Percentiles rank a stretch among this genome's conserved stretches.
Conservation (phyloP, 2,888 invertebrate genomes). For the Caenorhabditis uteleia region DNA sequence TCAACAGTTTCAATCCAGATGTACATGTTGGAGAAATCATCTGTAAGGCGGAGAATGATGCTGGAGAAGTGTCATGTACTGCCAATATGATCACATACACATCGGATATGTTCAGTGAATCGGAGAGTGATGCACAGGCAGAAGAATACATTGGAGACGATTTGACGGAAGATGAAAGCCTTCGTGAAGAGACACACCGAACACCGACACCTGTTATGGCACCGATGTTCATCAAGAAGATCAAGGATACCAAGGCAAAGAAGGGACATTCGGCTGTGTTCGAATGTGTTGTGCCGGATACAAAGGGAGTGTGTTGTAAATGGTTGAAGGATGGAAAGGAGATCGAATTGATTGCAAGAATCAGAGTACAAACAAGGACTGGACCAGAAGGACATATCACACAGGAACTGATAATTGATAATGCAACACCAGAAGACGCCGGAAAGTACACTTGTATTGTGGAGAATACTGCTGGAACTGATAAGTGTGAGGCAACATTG, state of each 20-base stretch:
- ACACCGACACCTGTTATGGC: slow-evolving; percentile 69
- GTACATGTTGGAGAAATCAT: slow-evolving; percentile 70
- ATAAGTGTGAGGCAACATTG: slow-evolving; percentile 64
- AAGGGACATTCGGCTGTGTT: slow-evolving; percentile 69
- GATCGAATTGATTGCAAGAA: slow-evolving; percentile 68
- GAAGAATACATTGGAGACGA: slow-evolving; percentile 60
- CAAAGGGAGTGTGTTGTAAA: slow-evolving; percentile 69
- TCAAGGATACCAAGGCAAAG: slow-evolving; percentile 63
- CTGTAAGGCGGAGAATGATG: slow-evolving; percentile 70
- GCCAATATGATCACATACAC: slow-evolving; percentile 69
- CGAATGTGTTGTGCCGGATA: slow-evolving; percentile 70
- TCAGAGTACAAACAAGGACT: slow-evolving; percentile 63
- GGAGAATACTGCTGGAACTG: slow-evolving; percentile 65
- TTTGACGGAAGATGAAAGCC: slow-evolving; percentile 51
- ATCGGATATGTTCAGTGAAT: slow-evolving; percentile 67
- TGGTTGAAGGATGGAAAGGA: slow-evolving; percentile 69
- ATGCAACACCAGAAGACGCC: slow-evolving; percentile 64
- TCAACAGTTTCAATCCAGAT: slow-evolving; percentile 74
- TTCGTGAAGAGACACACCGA: slow-evolving; percentile 61
- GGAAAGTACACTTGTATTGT: slow-evolving; percentile 68
- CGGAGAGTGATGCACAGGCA: slow-evolving; percentile 62
- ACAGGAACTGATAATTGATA: slow-evolving; percentile 65
- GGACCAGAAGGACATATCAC: slow-evolving; percentile 54
- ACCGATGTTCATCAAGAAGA: slow-evolving; percentile 69
- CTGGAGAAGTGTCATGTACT: slow-evolving; percentile 70